A percentile compares a stretch with the other conserved stretches of the same genome.
Conservation (phyloP, 2,797 vertebrate species). For the Muscicapa comitata region DNA sequence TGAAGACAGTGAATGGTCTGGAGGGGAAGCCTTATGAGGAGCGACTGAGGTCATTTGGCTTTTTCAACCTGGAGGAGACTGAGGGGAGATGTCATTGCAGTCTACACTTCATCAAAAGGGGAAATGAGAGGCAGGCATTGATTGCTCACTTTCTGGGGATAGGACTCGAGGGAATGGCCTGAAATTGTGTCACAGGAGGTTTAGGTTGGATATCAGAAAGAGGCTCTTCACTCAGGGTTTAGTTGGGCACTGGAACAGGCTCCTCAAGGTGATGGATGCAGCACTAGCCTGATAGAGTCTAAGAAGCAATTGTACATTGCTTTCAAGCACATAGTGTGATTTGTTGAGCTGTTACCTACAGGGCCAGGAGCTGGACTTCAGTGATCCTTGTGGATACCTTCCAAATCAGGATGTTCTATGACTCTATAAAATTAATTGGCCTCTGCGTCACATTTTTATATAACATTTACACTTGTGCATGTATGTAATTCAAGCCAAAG, state of each 20-base stretch:
- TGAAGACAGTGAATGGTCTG: neutral
- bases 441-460: neutral
- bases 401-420: neutral
- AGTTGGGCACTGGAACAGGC: neutral
- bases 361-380: neutral
- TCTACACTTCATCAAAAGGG: fast-evolving
- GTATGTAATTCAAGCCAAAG: neutral
- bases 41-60: fast-evolving
- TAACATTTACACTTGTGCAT: neutral
- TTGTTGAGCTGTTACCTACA: neutral
- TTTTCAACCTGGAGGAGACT: neutral
- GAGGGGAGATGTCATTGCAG: neutral
- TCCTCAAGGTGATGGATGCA: neutral
- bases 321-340: neutral
- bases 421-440: neutral
- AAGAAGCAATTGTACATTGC: neutral
- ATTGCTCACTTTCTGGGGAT: neutral
- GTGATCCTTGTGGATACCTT: neutral
- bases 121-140: neutral
- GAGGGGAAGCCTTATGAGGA: neutral
- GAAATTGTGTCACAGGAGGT: neutral
- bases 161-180: neutral
- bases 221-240: neutral
- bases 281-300: neutral
- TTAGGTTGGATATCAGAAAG: neutral